Base-by-base conservation (phyloP, 30 jellyfish, hydroid and myxozoan species). In the Pelagia noctiluca region DNA sequence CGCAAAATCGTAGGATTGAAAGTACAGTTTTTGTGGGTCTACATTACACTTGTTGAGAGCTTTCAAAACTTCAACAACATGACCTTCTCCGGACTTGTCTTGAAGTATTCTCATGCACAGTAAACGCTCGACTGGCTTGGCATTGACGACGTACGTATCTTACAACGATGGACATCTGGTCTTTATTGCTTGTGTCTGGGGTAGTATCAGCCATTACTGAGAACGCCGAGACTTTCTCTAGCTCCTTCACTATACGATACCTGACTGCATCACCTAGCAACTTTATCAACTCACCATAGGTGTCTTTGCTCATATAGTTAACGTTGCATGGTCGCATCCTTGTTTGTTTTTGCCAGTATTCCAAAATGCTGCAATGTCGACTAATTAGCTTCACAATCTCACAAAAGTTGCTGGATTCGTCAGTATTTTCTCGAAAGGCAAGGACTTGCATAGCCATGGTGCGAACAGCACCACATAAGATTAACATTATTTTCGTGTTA, bases 61-160 rank as follows among this genome's bases (percentile, higher is more conserved):
- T 71, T 71, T 71, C 75, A 71, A 35, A 46, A 71, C 36, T n/a
- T 13, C 83, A 2, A 35, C 68, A 31, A 76, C 83, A 71, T 71
- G 83, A 16, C 83, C 83, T 36, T 71, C 75, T 46, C 75, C 83
- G 33, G 83, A 35, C 83, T 71, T 71, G 83, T 71, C 83, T 36
- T 46, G 21, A 24, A 71, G 70, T 2, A 46, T 65, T 11, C 62
- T 13, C n/a, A 48, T 11, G 62, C 62, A 48, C n/a, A 48, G 62
- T 11, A 48, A n/a, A 11, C 72, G 22, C 35, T 60, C 72, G 12
- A 60, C 72, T 12, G 72, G 72, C 35, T 60, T 22, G 30, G 30
- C 34, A 22, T 60, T 60, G 35, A 60, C 35, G 35, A 60, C 35
- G 57, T n/a, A n/a, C n/a, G 62, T 60, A 60, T 60, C 72, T 60